Evolutionary conservation across 2,888 invertebrate species (phyloP), one percentile per base, ranked within the genome.

Genomic region (Caradrina clavipalpis): DNA sequence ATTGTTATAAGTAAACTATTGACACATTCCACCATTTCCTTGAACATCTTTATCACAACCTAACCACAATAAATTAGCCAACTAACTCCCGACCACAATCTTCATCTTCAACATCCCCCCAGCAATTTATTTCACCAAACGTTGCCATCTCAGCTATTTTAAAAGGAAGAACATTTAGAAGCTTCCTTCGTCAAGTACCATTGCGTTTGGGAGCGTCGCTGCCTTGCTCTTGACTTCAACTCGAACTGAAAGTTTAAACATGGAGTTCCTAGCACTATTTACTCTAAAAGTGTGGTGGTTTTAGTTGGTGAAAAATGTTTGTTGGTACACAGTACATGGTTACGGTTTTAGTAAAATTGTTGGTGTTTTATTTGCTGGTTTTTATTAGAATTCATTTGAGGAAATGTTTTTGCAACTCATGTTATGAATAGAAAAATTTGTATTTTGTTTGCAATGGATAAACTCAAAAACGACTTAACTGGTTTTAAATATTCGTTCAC

Each of bases 231-330:
- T 69, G 75, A 79, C 69, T 79, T 51, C 64, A 56, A 70, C 68
- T 84, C 51, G 76, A 69, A 78, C 71, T 73, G 64, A 81, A 84
- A 85, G 81, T 82, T 84, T 80, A 78, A 82, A 82, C 73, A 81
- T 60, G 64, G 55, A 67, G 60, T 19, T 56, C 39, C 47, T 21
- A 45, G 62, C 59, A 72, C 73, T 69, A 64, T 78, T 73, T 70
- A 69, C 63, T 59, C 11, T 2, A 62, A 65, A 50, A 60, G 22
- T 68, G 68, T 51, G 53, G 62, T 62, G 59, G 62, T 60, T 45
- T 53, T 57, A 51, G 5, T 45, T 17, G 50, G 50, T 13, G 6
- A 57, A 78, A n/a, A 80, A 67, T 58, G 31, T 47, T 19, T 10
- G 35, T 13, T 39, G 11, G 39, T 13, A 39, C 3, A 13, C n/a